Conservation (phyloP, 2,888 invertebrate genomes). For the Synanthedon vespiformis region DNA sequence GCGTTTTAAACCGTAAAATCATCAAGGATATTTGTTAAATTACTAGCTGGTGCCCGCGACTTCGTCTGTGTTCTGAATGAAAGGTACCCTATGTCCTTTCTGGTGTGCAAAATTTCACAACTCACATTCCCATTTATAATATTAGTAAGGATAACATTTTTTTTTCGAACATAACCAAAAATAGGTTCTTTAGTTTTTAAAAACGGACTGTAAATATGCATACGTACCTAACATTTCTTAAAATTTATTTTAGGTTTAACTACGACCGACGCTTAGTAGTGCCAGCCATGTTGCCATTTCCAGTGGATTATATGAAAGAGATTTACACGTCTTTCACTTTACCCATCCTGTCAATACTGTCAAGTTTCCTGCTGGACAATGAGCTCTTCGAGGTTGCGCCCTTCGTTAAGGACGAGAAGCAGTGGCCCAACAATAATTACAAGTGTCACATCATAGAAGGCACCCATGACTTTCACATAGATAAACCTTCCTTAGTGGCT, state of each 20-base stretch:
- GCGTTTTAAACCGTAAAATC: too few species aligned
- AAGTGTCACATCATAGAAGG: constrained; percentile 51
- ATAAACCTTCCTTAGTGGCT: constrained; percentile 63
- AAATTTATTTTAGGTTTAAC: not conserved
- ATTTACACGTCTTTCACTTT: not conserved
- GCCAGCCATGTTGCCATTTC: not conserved
- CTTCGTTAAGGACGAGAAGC: constrained; percentile 26
- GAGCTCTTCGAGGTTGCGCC: too few species aligned
- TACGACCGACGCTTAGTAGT: not conserved
- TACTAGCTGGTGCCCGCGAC: too few species aligned
- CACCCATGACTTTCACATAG: constrained; percentile 72
- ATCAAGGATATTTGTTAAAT: too few species aligned
- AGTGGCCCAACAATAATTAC: constrained; percentile 39
- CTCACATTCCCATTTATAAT: too few species aligned
- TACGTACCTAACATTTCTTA: not conserved
- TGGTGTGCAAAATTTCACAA: too few species aligned
- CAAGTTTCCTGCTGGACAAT: not conserved
- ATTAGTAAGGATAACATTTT: too few species aligned
- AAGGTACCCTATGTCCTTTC: too few species aligned
- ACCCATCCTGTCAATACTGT: not conserved
- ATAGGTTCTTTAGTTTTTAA: too few species aligned
- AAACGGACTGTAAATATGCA: too few species aligned
- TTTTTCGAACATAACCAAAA: too few species aligned
- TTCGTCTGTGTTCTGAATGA: too few species aligned
- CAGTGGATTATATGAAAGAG: not conserved